phyloP scores from a whole-genome alignment of 2,113 vertebrate species.

The Stictonetta naevosa region DNA sequence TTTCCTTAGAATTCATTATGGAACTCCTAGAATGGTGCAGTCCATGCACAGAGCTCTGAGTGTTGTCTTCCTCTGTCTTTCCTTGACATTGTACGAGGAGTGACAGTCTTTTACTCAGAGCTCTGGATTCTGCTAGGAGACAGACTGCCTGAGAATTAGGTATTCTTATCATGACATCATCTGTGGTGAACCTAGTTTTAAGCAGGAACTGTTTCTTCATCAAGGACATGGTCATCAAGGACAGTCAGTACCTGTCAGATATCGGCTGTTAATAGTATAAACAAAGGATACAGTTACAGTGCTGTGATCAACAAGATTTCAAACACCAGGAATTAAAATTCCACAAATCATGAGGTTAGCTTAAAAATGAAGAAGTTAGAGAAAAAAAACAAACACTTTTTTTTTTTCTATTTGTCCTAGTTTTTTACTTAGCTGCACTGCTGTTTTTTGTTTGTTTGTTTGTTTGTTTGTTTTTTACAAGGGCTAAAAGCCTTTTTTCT shows the following conservation, averaged over 20 bases:
- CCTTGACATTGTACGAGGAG: background rate
- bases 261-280: background rate
- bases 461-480: background rate
- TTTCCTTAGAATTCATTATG: background rate
- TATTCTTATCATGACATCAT: background rate
- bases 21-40: background rate
- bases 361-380: background rate
- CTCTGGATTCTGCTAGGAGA: background rate
- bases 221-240: slow-evolving; percentile 19
- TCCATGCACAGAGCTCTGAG: background rate
- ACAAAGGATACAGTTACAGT: background rate
- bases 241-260: background rate
- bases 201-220: background rate
- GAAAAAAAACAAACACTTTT: background rate
- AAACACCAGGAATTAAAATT: background rate
- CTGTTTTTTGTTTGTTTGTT: background rate
- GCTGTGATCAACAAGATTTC: background rate
- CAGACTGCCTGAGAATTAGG: background rate
- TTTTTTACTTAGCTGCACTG: background rate
- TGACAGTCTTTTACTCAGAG: background rate
- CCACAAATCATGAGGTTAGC: background rate
- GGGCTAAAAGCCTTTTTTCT: background rate
- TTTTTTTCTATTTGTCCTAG: background rate
- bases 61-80: background rate
- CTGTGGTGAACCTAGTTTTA: background rate